These are phyloP conservation scores for Nibea coibor DNA, from an alignment of 2,113 vertebrate genomes.

Conservation along the genomic window DNA sequence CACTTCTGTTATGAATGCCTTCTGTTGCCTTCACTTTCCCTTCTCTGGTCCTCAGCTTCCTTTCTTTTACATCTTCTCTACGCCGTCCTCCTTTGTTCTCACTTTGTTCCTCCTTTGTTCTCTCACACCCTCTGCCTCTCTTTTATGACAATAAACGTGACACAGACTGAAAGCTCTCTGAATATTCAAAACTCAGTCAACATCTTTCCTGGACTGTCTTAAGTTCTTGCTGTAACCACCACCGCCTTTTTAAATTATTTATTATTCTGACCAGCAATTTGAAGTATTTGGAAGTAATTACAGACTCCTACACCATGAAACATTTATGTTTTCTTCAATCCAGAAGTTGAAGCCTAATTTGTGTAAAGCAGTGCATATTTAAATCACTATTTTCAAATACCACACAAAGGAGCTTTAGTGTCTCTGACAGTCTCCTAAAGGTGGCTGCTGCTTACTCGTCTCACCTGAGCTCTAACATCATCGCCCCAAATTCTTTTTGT, in stretches of 20 bases:
- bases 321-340: background rate
- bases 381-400: background rate
- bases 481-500: background rate
- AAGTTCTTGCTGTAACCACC: background rate
- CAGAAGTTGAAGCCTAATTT: background rate
- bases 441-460: background rate
- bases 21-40: slow-evolving; percentile 18
- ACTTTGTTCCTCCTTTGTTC: no score
- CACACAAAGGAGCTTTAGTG: background rate
- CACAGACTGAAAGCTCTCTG: background rate
- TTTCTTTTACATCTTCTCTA: background rate
- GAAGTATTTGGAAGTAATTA: background rate
- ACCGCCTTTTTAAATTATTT: background rate
- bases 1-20: slow-evolving; percentile 42
- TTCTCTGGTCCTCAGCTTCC: slow-evolving; percentile 16
- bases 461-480: background rate
- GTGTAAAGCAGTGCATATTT: background rate
- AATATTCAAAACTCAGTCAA: background rate
- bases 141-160: background rate
- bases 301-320: background rate
- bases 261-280: background rate
- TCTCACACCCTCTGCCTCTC: background rate
- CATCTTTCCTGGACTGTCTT: background rate
- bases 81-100: background rate
- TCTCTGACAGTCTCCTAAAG: background rate